Conservation (phyloP, 2,888 invertebrate genomes). For the Torymus auratus region DNA sequence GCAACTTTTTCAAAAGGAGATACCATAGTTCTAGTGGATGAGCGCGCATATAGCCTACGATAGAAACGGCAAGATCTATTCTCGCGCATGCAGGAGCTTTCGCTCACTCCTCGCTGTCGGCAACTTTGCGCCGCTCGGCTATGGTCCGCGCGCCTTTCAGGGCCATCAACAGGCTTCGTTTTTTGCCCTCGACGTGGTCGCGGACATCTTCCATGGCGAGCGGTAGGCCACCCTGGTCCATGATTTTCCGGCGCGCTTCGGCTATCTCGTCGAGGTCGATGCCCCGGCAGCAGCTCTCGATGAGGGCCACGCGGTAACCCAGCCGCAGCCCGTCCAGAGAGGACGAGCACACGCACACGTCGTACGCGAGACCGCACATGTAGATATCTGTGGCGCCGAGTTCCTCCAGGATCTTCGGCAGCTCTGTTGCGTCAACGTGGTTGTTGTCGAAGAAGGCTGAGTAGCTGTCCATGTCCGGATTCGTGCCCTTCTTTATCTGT, state of each 20-base stretch:
- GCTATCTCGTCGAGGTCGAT: conserved; percentile 89
- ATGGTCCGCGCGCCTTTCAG: conserved; percentile 83
- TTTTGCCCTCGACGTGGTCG: conserved; percentile 88
- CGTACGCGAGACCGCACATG: conserved; percentile 95
- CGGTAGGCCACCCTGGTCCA: conserved; percentile 86
- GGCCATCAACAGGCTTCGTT: conserved; percentile 89
- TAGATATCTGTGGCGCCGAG: conserved; percentile 92
- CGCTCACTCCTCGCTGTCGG: not conserved
- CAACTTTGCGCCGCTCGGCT: conserved; percentile 43
- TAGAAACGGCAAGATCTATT: not conserved
- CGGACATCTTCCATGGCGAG: conserved; percentile 85
- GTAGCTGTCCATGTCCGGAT: conserved; percentile 95
- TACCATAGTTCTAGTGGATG: no score
- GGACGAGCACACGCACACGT: conserved; percentile 94
- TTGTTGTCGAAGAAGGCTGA: conserved; percentile 98
- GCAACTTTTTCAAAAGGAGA: no score
- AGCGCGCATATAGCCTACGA: not conserved
- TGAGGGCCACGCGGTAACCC: conserved; percentile 89
- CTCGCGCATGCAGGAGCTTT: not conserved
- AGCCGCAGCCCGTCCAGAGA: conserved; percentile 90
- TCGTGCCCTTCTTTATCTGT: conserved; percentile 89
- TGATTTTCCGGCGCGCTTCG: conserved; percentile 84
- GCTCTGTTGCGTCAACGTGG: conserved; percentile 87
- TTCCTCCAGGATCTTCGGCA: conserved; percentile 86
- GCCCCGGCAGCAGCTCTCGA: conserved; percentile 94